Evolutionary conservation across 2,797 vertebrate species (phyloP), one percentile per base, ranked within the genome.

Genomic region (Pseudocheirus occidentalis): DNA sequence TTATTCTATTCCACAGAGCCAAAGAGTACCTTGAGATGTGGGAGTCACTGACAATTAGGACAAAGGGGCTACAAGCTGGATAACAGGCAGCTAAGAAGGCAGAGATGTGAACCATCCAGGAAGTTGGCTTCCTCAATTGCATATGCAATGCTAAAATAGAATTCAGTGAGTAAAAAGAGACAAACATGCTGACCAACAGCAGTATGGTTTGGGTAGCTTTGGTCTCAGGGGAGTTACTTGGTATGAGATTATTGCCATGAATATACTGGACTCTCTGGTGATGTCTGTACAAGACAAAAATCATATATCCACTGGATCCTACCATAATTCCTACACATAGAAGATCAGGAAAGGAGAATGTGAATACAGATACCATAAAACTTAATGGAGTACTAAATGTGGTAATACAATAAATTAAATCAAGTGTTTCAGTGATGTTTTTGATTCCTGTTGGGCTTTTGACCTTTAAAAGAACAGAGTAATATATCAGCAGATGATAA

Each of bases 121-220:
- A 58, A 28, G 7, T 1, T 9, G 5, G 0, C 5, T 21, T 56
- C 55, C 18, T 3, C 4, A 56, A 56, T 0, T 56, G 3, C 0
- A 56, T 56, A 56, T 14, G 0, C 55, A 55, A 55, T 55, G 55
- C 14, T 9, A 57, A 28, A 34, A 62, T 5, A 62, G 59, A 34
- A 62, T 62, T 62, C 4, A 62, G 1, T 0, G 31, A 34, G 31
- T 62, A 34, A 62, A 62, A 62, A 16, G 13, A 34, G 14, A 62
- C 13, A 62, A 62, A 62, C 31, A n/a, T 62, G 28, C 31, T 34
- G 31, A 34, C 59, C 12, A 62, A 16, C 13, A 34, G 3, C 12
- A 62, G 13, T 1, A 62, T 62, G 0, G 59, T 34, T 62, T 62
- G 59, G 0, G 31, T 62, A 1, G 59, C 59, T 34, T 13, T 62